A percentile compares a stretch with the other conserved stretches of the same genome.
phyloP scores from a whole-genome alignment of 2,888 invertebrate genomes.

The Parapristionchus giblindavisi region DNA sequence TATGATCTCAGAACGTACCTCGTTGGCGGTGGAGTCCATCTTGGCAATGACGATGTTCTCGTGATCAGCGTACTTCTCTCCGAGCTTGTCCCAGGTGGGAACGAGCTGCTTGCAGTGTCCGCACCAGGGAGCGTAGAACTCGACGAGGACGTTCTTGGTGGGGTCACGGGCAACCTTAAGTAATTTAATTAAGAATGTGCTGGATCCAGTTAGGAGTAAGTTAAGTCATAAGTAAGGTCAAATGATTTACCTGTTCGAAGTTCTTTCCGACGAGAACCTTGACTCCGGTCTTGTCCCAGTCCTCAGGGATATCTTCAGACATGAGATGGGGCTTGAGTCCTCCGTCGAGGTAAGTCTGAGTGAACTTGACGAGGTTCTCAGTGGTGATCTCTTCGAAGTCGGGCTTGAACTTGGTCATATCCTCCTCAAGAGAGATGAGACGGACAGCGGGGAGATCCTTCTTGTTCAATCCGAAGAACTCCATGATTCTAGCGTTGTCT shows the following conservation, averaged over 20 bases:
- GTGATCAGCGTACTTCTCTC: slow-evolving; percentile 86
- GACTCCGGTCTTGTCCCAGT: slow-evolving; percentile 95
- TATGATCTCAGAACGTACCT: slow-evolving; percentile 79
- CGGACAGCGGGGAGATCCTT: slow-evolving; percentile 76
- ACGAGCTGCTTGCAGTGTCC: slow-evolving; percentile 97
- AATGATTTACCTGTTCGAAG: slow-evolving; percentile 77
- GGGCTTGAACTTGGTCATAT: slow-evolving; percentile 98
- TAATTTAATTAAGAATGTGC: background rate
- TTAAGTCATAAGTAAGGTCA: background rate
- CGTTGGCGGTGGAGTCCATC: slow-evolving; percentile 98
- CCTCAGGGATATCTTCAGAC: slow-evolving; percentile 90
- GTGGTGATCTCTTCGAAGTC: slow-evolving; percentile 76
- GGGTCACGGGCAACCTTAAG: slow-evolving; percentile 82
- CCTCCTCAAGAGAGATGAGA: slow-evolving; percentile 91
- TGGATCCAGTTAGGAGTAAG: background rate
- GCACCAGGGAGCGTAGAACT: slow-evolving; percentile 81
- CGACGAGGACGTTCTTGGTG: slow-evolving; percentile 90
- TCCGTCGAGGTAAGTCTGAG: slow-evolving; percentile 87
- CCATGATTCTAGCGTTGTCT: slow-evolving; percentile 94
- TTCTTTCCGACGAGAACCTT: slow-evolving; percentile 89
- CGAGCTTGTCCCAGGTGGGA: slow-evolving; percentile 94
- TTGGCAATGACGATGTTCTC: slow-evolving; percentile 90
- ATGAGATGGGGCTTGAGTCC: slow-evolving; percentile 93
- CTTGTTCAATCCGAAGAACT: slow-evolving; percentile 98
- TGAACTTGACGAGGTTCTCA: slow-evolving; percentile 82